These are phyloP conservation scores for Leptinotarsa texana DNA, from an alignment of 1,140 invertebrate species.

Conservation along the genomic window DNA sequence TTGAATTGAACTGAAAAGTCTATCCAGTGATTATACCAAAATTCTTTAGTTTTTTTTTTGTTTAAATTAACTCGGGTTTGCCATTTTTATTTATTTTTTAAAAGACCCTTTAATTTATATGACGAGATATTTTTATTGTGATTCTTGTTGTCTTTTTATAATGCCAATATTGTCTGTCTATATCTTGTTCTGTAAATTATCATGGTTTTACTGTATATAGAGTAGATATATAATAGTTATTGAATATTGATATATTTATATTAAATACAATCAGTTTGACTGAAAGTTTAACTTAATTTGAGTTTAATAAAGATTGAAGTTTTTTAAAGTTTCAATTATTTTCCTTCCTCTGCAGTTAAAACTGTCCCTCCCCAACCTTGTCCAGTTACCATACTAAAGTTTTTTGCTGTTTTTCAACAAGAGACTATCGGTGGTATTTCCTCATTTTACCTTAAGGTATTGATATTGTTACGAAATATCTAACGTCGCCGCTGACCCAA, in stretches of 20 bases:
- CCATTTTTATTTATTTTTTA: not conserved
- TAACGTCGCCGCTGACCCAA: no score
- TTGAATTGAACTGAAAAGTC: not conserved
- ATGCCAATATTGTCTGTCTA: slow-evolving; percentile 41
- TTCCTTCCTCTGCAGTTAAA: no score
- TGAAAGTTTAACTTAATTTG: slow-evolving; percentile 51
- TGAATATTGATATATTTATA: slow-evolving; percentile 55
- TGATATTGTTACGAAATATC: no score
- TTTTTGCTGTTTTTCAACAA: no score
- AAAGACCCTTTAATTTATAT: not conserved
- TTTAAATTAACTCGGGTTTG: not conserved
- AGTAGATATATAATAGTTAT: slow-evolving; percentile 46
- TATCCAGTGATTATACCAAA: not conserved
- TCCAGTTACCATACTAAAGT: no score
- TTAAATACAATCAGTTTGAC: slow-evolving; percentile 51
- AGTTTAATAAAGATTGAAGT: slow-evolving; percentile 21
- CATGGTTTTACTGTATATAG: slow-evolving; percentile 50
- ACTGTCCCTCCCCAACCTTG: no score
- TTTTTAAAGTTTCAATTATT: no score
- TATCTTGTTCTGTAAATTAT: slow-evolving; percentile 49
- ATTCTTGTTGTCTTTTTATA: slow-evolving; percentile 28
- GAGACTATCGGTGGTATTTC: no score
- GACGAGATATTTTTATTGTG: not conserved
- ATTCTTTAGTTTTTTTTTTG: not conserved
- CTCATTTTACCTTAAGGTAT: no score